Evolutionary conservation across 2,888 invertebrate species (phyloP).

Genomic region (Ennomos fuscantarius): DNA sequence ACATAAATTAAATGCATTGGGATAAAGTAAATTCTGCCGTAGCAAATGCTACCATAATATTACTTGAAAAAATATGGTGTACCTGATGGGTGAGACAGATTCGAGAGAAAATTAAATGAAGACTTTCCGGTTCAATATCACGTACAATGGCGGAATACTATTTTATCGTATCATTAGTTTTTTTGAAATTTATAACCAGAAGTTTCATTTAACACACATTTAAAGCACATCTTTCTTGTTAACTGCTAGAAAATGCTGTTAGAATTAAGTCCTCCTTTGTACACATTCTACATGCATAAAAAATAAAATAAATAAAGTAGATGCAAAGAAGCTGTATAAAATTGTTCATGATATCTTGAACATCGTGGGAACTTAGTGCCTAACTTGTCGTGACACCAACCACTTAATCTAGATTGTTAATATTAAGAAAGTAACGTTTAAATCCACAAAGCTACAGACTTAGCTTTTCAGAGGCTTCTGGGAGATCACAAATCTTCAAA

Average conservation of each 20-base stretch:
- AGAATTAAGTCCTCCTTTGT: too few species aligned
- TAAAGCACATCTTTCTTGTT: too few species aligned
- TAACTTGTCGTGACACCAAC: conserved; percentile 24
- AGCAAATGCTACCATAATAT: conserved; percentile 4
- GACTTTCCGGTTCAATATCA: too few species aligned
- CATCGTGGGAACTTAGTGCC: conserved; percentile 28
- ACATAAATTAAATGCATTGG: conserved; percentile 13
- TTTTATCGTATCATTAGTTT: too few species aligned
- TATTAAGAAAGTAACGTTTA: conserved; percentile 16
- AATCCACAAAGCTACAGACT: conserved; percentile 8
- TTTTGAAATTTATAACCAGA: too few species aligned
- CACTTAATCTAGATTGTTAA: conserved; percentile 25
- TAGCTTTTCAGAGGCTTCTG: background rate
- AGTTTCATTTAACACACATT: too few species aligned
- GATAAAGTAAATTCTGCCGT: conserved; percentile 15
- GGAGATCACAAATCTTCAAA: background rate
- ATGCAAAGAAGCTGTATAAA: conserved; percentile 20
- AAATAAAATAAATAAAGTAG: conserved; percentile 5
- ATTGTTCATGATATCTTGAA: conserved; percentile 20
- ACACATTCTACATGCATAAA: too few species aligned
- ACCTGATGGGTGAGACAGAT: too few species aligned
- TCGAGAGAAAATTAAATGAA: too few species aligned
- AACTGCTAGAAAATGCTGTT: too few species aligned
- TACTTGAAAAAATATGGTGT: background rate
- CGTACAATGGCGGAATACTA: too few species aligned